Conservation (phyloP, 92 coral and sea anemone genomes). For the Siderastrea radians region DNA sequence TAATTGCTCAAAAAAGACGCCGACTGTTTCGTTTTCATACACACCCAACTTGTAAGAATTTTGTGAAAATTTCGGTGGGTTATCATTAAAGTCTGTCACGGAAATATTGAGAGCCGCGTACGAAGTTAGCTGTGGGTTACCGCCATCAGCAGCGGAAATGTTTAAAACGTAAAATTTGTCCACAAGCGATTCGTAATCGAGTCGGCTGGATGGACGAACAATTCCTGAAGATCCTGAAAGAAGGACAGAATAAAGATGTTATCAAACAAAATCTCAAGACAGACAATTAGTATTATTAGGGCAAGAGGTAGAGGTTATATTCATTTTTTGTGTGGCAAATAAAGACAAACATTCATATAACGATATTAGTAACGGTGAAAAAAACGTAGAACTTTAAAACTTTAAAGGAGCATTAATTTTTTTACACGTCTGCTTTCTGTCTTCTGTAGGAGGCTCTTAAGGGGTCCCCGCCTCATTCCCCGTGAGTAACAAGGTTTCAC, state of each 20-base stretch:
- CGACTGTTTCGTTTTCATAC: conserved; percentile 71
- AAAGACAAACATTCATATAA: too few relatives aligned
- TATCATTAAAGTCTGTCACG: conserved; percentile 94
- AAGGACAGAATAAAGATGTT: neutral
- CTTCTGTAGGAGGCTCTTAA: too few relatives aligned
- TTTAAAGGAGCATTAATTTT: too few relatives aligned
- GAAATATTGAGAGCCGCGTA: conserved; percentile 73
- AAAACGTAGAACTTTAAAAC: too few relatives aligned
- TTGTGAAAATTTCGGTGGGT: conserved; percentile 79
- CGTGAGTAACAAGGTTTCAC: too few relatives aligned
- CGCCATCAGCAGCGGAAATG: conserved; percentile 89
- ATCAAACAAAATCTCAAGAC: neutral
- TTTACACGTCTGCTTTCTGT: too few relatives aligned
- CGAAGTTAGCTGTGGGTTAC: conserved; percentile 75
- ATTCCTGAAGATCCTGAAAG: conserved; percentile 88
- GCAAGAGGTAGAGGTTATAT: too few relatives aligned
- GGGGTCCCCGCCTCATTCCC: too few relatives aligned
- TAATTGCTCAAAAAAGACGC: conserved; percentile 55
- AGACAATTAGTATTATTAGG: neutral
- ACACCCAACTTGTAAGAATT: conserved; percentile 72
- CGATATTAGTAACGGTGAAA: too few relatives aligned
- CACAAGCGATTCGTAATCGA: conserved; percentile 87
- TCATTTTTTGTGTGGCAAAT: too few relatives aligned
- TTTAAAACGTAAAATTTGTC: conserved; percentile 84
- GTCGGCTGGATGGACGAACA: conserved; percentile 91